Percentiles rank a stretch among this genome's conserved stretches.
These are phyloP conservation scores for Grapholita molesta DNA, from an alignment of 1,140 invertebrate species.

Conservation along the genomic window DNA sequence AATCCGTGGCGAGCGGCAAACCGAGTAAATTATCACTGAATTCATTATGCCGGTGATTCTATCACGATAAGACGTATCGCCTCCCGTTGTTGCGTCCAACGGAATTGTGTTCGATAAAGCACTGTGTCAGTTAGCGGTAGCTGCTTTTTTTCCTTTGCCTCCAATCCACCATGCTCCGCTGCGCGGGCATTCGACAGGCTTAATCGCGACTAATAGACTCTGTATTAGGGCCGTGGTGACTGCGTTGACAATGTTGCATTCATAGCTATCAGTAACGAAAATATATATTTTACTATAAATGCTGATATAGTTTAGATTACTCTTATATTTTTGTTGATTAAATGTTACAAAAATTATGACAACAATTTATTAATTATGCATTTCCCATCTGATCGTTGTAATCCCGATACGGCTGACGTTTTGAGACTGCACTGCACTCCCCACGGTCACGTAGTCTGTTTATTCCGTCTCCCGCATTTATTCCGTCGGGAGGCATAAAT, in stretches of 20 bases:
- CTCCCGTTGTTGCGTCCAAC: slow-evolving; percentile 49
- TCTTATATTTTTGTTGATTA: neutral
- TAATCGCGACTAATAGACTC: slow-evolving; percentile 41
- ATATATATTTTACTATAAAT: neutral
- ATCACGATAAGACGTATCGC: slow-evolving; percentile 10
- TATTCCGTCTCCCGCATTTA: neutral
- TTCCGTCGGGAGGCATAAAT: neutral
- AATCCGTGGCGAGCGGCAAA: neutral
- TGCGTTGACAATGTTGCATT: neutral
- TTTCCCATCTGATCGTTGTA: neutral
- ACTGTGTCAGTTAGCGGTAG: slow-evolving; percentile 72
- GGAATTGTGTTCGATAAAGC: slow-evolving; percentile 65
- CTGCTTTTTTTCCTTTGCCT: slow-evolving; percentile 56
- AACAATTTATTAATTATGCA: neutral
- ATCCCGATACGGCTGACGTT: neutral
- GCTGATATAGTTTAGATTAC: too few species aligned
- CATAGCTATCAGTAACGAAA: neutral
- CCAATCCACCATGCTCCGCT: slow-evolving; percentile 46
- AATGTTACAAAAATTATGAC: neutral
- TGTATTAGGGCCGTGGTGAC: slow-evolving; percentile 24
- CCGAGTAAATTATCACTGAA: neutral
- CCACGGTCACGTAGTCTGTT: neutral
- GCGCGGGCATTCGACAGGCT: slow-evolving; percentile 36
- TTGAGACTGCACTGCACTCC: neutral
- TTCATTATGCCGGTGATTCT: slow-evolving; percentile 2